Base-by-base conservation (phyloP, 2,888 invertebrate genomes). In the Oeneis ivallda region DNA sequence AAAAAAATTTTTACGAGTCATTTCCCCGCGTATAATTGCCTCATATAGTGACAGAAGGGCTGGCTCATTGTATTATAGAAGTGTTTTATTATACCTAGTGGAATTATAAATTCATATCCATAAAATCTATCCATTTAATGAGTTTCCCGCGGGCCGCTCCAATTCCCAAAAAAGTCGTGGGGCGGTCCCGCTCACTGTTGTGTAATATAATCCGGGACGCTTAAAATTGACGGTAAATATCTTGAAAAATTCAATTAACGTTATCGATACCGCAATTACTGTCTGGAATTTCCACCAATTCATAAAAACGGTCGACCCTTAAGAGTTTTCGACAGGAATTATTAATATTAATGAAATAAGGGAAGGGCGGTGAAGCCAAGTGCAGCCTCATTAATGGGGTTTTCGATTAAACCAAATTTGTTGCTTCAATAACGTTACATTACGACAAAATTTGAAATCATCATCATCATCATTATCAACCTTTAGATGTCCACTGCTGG, bases 201-300 rank as follows among this genome's bases (percentile, higher is more conserved):
- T 19, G 49, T 19, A 10, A 45, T 52, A 37, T 37, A 53, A 53
- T 53, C 34, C 53, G 37, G n/a, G 15, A 34, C n/a, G 11, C 7
- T 17, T 39, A 56, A 41, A 56, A 41, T 11, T 56, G 8, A 47
- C 32, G 58, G 47, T 58, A 58, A 58, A 45, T 19, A 58, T 58
- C 58, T 47, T 47, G 15, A 58, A 58, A 58, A 43, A 58, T 58
- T 58, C 58, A 58, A 58, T 58, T 58, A 58, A 45, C 45, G 32
- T 47, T 11, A 58, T 58, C 58, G 47, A 58, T 58, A 47, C 9
- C 58, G 58, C 57, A 58, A 58, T 58, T 57, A 58, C 11, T 9
- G 45, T 7, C 15, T 47, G 45, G 45, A 47, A 17, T 34, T 47
- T 34, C 47, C 47, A 11, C 17, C 45, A 47, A 57, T 57, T 57